Evolutionary conservation across 1,140 invertebrate genomes (phyloP).

Genomic region (Adelges cooleyi): DNA sequence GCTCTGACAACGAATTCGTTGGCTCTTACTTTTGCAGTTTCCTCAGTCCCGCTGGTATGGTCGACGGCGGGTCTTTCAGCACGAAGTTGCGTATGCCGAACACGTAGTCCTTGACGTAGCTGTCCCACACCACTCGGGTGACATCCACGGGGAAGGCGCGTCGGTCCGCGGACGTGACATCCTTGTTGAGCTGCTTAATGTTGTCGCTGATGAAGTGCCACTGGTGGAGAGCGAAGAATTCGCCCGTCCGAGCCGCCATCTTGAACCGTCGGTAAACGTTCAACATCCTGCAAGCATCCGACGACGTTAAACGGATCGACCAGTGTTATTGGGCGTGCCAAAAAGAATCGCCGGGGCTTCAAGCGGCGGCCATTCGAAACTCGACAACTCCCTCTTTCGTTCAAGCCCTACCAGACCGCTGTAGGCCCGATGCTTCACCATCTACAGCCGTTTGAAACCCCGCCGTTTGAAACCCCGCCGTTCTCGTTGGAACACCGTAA

Average conservation of each 20-base stretch:
- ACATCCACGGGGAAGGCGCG: conserved; percentile 50
- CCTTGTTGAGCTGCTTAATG: conserved; percentile 50
- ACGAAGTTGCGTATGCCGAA: conserved; percentile 66
- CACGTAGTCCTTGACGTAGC: conserved; percentile 60
- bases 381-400: too few relatives aligned
- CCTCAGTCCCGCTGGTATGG: conserved; percentile 49
- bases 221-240: conserved; percentile 77
- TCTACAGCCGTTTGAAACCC: too few relatives aligned
- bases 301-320: too few relatives aligned
- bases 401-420: too few relatives aligned
- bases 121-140: conserved; percentile 49
- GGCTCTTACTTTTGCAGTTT: conserved; percentile 51
- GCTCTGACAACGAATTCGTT: too few relatives aligned
- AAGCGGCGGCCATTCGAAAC: too few relatives aligned
- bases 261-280: conserved; percentile 68
- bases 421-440: too few relatives aligned
- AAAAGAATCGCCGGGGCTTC: too few relatives aligned
- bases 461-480: too few relatives aligned
- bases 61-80: conserved; percentile 59
- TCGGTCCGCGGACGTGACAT: conserved; percentile 48
- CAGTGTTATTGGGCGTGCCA: too few relatives aligned
- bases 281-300: conserved; percentile 63
- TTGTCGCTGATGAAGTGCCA: conserved; percentile 74
- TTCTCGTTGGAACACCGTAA: too few relatives aligned
- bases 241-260: conserved; percentile 60